Evolutionary conservation across 2,888 invertebrate genomes (phyloP).

Genomic region (Candidula unifasciata): DNA sequence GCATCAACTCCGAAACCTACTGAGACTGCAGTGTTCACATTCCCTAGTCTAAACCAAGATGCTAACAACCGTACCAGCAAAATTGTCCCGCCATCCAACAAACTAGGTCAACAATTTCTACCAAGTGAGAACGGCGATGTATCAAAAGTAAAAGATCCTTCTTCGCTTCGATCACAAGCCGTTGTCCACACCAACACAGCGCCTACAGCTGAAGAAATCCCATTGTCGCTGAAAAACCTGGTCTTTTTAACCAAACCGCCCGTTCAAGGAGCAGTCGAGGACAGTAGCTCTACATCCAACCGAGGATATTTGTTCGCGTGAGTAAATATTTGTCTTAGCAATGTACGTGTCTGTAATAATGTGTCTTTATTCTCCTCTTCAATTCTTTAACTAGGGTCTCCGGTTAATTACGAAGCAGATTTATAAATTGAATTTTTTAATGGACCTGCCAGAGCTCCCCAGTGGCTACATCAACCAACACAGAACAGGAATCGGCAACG

Average conservation of each 20-base stretch:
- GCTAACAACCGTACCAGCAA: background rate
- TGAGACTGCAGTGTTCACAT: background rate
- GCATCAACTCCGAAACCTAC: background rate
- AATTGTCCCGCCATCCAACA: background rate
- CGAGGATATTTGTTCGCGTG: background rate
- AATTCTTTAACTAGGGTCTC: too few species aligned
- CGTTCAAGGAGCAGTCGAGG: too few species aligned
- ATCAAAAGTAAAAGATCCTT: background rate
- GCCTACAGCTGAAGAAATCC: background rate
- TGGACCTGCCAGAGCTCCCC: too few species aligned
- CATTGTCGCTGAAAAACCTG: slow-evolving; percentile 2
- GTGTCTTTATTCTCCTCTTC: too few species aligned
- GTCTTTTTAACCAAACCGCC: background rate
- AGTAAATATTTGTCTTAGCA: background rate
- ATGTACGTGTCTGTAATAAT: too few species aligned
- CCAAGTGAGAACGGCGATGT: background rate
- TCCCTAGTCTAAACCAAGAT: background rate
- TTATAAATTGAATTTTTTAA: too few species aligned
- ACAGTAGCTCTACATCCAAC: background rate
- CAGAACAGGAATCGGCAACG: too few species aligned
- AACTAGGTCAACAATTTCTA: too few species aligned
- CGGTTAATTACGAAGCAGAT: too few species aligned
- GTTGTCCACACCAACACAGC: background rate
- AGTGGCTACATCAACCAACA: too few species aligned
- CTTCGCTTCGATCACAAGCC: background rate